Base-by-base conservation (phyloP, 2,888 invertebrate genomes). In the Dolichomitus sp. region DNA sequence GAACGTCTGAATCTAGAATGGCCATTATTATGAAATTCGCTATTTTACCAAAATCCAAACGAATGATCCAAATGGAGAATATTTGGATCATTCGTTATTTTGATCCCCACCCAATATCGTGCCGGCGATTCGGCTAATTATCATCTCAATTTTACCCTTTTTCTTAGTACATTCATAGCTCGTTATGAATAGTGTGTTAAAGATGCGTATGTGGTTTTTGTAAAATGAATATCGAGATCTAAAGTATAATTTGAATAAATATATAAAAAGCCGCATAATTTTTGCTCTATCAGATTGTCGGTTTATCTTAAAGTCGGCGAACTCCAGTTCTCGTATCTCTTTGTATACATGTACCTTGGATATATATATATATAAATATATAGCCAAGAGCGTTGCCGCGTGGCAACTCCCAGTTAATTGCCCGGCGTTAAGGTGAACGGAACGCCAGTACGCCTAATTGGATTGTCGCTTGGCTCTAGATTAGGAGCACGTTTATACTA, bases 351-450 rank as follows among this genome's bases (percentile, higher is more conserved):
- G 52, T 73, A 37, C 12, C 27, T 11, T 4, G 4, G 4, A 27
- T 12, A 27, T 27, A 23, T 54, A 54, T 54, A 65, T 23, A 37
- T 59, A 45, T 23, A 30, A 11, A 19, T 30, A 11, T 12, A 45
- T 52, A 45, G 23, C 52, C 19, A 23, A 52, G 42, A 65, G 66
- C 45, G 42, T 48, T 17, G 80, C 75, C 61, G 66, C 65, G 72
- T 73, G 82, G 84, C 54, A 86, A 87, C 86, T 85, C 78, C 79
- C 65, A 78, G 80, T 87, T 86, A 84, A 85, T 88, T 85, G 83
- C 79, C 52, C 81, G 84, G 84, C 85, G 81, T 85, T 87, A 85
- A 87, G 84, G 83, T 81, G 85, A 85, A 85, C 84, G 83, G 81
- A 87, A 84, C 81, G 80, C 73, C 69, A 69, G 76, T 81, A 77